Evolutionary conservation across 2,797 vertebrate species (phyloP).

Genomic region (Sebastes kiyomatsui): DNA sequence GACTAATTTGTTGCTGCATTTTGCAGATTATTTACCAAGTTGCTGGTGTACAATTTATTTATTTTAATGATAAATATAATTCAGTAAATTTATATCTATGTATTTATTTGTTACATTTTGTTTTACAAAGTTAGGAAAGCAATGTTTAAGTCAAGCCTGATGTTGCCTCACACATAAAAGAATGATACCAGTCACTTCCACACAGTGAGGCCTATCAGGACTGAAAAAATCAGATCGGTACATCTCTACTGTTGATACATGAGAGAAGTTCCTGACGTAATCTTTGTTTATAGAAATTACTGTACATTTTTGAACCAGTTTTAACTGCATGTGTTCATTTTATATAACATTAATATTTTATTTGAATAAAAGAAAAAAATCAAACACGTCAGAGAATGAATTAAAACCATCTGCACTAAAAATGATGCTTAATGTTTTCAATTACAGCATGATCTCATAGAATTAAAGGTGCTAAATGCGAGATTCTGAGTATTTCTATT

Average conservation of each 20-base stretch:
- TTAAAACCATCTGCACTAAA: neutral
- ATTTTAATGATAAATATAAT: neutral
- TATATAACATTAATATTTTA: neutral
- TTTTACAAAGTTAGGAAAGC: too few species aligned
- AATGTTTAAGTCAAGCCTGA: too few species aligned
- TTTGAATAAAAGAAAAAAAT: neutral
- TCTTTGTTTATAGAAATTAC: neutral
- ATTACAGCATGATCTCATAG: neutral
- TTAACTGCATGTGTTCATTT: neutral
- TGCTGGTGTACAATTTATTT: too few species aligned
- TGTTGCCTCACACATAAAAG: accelerated
- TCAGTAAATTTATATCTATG: too few species aligned
- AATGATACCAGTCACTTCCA: too few species aligned
- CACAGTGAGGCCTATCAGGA: neutral
- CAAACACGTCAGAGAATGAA: neutral
- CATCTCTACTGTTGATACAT: neutral
- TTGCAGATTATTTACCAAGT: too few species aligned
- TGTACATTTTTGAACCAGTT: neutral
- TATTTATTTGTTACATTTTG: too few species aligned
- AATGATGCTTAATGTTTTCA: neutral
- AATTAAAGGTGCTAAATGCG: neutral
- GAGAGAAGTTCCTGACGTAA: neutral
- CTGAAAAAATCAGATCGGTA: neutral
- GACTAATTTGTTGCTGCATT: too few species aligned
- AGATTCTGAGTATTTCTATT: too few species aligned